Percentiles rank a stretch among this genome's conserved stretches.
phyloP scores from a whole-genome alignment of 2,797 vertebrate species.

The Catharus ustulatus region DNA sequence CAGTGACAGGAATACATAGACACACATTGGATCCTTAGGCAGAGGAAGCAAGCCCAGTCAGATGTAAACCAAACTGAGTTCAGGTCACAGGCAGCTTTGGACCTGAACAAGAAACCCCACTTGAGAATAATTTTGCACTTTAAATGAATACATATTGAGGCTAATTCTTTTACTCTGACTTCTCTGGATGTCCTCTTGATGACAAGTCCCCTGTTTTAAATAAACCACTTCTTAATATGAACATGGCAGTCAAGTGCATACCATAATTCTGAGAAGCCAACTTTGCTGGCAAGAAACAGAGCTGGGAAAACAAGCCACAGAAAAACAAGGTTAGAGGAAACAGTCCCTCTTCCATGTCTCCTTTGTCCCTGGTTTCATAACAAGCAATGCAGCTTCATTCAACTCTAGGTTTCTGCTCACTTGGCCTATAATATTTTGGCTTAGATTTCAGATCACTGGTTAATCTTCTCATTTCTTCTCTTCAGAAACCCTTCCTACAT shows the following conservation, averaged over 20 bases:
- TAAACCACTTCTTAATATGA: background rate
- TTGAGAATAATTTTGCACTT: background rate
- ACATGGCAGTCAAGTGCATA: background rate
- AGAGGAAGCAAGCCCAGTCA: background rate
- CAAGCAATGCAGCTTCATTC: background rate
- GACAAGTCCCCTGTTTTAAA: background rate
- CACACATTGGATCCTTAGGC: background rate
- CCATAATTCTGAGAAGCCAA: background rate
- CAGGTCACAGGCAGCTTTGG: background rate
- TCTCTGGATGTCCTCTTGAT: background rate
- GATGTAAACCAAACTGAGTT: background rate
- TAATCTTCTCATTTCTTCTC: background rate
- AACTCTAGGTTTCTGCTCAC: background rate
- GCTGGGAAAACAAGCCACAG: background rate
- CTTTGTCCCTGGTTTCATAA: constrained; percentile 36
- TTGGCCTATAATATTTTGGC: background rate
- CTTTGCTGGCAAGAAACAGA: background rate
- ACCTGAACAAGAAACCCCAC: background rate
- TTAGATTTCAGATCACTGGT: background rate
- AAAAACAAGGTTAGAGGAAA: background rate
- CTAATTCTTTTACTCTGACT: background rate
- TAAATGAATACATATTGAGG: background rate
- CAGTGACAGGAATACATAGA: background rate
- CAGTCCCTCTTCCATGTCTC: background rate
- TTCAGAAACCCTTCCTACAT: background rate